These are phyloP conservation scores for Gonioctena quinquepunctata DNA, from an alignment of 1,140 invertebrate genomes.

Conservation along the genomic window DNA sequence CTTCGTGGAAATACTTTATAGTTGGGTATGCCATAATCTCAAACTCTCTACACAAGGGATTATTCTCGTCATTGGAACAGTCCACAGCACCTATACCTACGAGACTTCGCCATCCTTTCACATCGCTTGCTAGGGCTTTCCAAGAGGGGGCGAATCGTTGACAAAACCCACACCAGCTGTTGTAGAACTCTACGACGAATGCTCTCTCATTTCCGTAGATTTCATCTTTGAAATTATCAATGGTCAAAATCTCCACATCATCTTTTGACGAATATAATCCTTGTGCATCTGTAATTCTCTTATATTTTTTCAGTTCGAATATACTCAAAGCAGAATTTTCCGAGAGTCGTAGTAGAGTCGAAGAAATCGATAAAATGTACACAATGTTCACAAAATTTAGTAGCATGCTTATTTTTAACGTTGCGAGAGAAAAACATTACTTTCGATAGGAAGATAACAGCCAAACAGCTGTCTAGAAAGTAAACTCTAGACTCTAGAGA, in stretches of 20 bases:
- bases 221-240: slow-evolving; percentile 62
- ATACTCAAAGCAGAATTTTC: not conserved
- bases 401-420: not conserved
- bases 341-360: not conserved
- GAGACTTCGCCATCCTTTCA: slow-evolving; percentile 61
- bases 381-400: not conserved
- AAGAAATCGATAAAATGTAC: not conserved
- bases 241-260: slow-evolving; percentile 63
- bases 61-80: slow-evolving; percentile 79
- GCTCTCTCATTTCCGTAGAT: slow-evolving; percentile 65
- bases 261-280: slow-evolving; percentile 66
- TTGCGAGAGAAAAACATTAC: not conserved
- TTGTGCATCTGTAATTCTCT: slow-evolving; percentile 26
- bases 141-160: slow-evolving; percentile 78
- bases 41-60: slow-evolving; percentile 78
- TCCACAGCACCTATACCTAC: slow-evolving; percentile 63
- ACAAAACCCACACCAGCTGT: slow-evolving; percentile 88
- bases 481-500: too few relatives aligned
- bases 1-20: slow-evolving; percentile 73
- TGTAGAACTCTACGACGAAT: slow-evolving; percentile 85
- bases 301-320: slow-evolving; percentile 19
- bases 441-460: too few relatives aligned
- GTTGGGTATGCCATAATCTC: slow-evolving; percentile 87
- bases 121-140: slow-evolving; percentile 71
- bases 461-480: too few relatives aligned